Evolutionary conservation across 2,888 invertebrate species (phyloP).

Genomic region (Craniophora ligustri): DNA sequence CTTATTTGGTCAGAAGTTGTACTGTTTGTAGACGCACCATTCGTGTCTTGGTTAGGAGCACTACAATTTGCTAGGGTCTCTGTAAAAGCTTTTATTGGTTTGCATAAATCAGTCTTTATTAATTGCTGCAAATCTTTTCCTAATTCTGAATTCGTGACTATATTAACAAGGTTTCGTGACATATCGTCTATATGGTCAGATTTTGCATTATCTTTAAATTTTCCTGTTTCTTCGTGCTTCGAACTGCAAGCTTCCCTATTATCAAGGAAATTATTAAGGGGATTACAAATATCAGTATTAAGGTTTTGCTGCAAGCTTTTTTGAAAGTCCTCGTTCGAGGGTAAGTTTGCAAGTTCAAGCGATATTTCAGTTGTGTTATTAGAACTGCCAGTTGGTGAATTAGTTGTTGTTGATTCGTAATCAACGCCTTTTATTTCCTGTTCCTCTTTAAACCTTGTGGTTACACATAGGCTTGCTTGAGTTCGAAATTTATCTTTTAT

Average conservation of each 20-base stretch:
- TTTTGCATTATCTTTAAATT: background rate
- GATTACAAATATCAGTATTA: background rate
- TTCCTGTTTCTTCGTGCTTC: background rate
- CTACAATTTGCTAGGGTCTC: too few relatives aligned
- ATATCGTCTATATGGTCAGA: background rate
- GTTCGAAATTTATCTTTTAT: background rate
- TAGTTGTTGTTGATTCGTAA: background rate
- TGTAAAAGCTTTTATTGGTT: background rate
- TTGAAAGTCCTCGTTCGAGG: background rate
- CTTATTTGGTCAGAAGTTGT: background rate
- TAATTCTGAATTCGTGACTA: background rate
- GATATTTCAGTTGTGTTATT: too few relatives aligned
- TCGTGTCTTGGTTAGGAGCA: too few relatives aligned
- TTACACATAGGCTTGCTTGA: background rate
- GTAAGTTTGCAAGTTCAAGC: background rate
- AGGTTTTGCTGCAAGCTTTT: background rate
- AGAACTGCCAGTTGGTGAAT: too few relatives aligned
- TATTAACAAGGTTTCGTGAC: background rate
- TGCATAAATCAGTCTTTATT: background rate
- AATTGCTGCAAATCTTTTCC: background rate
- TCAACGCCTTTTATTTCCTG: background rate
- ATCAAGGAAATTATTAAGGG: background rate
- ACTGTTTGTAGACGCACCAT: background rate
- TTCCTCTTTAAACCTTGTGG: background rate
- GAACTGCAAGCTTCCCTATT: background rate